phyloP scores from a whole-genome alignment of 1,140 invertebrate species.

The Magallana angulata region DNA sequence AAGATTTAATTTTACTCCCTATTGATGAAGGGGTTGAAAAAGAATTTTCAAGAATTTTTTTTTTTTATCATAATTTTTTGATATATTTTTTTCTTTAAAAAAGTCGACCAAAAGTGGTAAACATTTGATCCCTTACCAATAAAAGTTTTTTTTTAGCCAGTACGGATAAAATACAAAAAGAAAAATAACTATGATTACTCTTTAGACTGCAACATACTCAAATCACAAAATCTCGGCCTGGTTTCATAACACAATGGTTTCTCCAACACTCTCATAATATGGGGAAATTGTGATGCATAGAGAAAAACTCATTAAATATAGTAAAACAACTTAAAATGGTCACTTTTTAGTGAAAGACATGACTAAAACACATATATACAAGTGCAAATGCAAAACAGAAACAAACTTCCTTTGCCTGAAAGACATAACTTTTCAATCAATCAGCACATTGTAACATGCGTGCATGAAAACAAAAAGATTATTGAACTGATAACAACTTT shows the following conservation, averaged over 20 bases:
- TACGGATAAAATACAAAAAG: too few species aligned
- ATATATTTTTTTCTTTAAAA: too few species aligned
- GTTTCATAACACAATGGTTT: conserved; percentile 24
- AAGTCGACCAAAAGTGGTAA: too few species aligned
- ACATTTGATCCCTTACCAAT: too few species aligned
- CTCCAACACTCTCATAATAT: not conserved
- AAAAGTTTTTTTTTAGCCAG: too few species aligned
- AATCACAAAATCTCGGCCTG: not conserved
- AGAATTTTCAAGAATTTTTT: too few species aligned
- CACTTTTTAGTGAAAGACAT: conserved; percentile 34
- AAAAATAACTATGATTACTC: not conserved
- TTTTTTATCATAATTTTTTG: too few species aligned
- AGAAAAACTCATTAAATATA: conserved; percentile 1
- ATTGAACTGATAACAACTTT: conserved; percentile 8
- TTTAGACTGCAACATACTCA: not conserved
- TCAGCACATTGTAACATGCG: conserved; percentile 10
- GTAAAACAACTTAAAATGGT: conserved; percentile 12
- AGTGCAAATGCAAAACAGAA: not conserved
- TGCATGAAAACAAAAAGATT: conserved; percentile 8
- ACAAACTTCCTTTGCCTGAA: conserved; percentile 2
- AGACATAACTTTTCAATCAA: conserved; percentile 15
- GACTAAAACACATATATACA: conserved; percentile 1
- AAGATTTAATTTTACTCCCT: too few species aligned
- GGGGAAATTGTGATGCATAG: conserved; percentile 20
- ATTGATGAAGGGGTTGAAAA: too few species aligned